These are phyloP conservation scores for Nothura maculosa DNA, from an alignment of 2,797 vertebrate genomes.

Conservation along the genomic window DNA sequence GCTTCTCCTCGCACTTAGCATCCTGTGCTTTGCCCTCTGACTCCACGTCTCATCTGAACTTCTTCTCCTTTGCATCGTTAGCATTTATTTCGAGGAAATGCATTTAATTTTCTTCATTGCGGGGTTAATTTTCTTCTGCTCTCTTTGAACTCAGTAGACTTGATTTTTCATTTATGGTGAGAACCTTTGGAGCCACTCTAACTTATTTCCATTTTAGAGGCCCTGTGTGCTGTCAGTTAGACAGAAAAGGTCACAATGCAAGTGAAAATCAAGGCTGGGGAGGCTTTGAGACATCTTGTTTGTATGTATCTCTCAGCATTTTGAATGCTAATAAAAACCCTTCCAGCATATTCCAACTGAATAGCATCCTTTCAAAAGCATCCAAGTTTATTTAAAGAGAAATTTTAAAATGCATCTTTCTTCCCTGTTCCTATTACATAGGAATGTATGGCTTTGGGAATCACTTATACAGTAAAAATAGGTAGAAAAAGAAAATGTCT, in stretches of 20 bases:
- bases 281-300: not conserved
- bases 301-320: not conserved
- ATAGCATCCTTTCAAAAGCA: not conserved
- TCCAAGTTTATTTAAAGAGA: not conserved
- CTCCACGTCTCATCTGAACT: not conserved
- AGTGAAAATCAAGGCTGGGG: not conserved
- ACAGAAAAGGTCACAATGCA: not conserved
- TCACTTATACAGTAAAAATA: not conserved
- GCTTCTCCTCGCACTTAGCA: not conserved
- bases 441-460: not conserved
- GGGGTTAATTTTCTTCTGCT: not conserved
- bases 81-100: not conserved
- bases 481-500: not conserved
- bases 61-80: not conserved
- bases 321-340: not conserved
- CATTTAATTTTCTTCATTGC: not conserved
- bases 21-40: not conserved
- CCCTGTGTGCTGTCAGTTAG: not conserved
- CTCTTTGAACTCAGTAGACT: not conserved
- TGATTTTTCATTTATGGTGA: not conserved
- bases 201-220: conserved; percentile 30
- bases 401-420: not conserved
- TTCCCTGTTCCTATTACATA: not conserved
- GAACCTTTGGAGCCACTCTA: not conserved
- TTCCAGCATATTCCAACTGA: not conserved